Conservation (phyloP, 2,113 vertebrate species). For the Pogona vitticeps region DNA sequence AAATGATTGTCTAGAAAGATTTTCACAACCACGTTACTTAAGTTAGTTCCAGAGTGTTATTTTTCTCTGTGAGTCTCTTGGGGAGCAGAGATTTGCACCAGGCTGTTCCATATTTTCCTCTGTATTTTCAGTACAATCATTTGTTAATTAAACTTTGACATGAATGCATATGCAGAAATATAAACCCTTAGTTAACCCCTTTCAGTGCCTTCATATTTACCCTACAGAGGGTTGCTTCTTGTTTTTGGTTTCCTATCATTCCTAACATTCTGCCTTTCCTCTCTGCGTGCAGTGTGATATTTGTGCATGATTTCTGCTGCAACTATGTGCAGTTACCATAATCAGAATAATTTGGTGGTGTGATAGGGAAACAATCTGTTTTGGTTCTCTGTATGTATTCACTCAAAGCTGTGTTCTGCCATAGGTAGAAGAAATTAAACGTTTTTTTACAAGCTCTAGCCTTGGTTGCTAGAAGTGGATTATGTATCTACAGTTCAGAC, state of each 20-base stretch:
- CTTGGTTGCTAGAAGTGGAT: neutral
- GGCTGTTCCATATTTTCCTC: neutral
- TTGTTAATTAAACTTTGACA: neutral
- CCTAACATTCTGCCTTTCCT: neutral
- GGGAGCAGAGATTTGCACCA: neutral
- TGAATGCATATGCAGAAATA: neutral
- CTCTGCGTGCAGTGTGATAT: neutral
- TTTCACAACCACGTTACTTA: neutral
- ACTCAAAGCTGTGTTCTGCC: neutral
- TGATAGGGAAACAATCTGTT: neutral
- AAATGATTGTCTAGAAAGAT: neutral
- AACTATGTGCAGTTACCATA: neutral
- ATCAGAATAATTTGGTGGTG: neutral
- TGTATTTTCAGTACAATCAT: neutral
- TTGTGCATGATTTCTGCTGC: neutral
- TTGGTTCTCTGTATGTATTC: neutral
- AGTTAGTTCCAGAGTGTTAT: neutral
- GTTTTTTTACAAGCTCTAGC: neutral
- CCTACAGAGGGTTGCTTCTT: neutral
- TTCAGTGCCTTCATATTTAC: neutral
- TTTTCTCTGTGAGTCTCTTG: neutral
- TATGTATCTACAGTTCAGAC: neutral
- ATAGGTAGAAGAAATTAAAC: neutral
- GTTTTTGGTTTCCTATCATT: neutral
- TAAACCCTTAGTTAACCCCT: neutral